Conservation (phyloP, 2,888 invertebrate species). For the Aproaerema taeniolella region DNA sequence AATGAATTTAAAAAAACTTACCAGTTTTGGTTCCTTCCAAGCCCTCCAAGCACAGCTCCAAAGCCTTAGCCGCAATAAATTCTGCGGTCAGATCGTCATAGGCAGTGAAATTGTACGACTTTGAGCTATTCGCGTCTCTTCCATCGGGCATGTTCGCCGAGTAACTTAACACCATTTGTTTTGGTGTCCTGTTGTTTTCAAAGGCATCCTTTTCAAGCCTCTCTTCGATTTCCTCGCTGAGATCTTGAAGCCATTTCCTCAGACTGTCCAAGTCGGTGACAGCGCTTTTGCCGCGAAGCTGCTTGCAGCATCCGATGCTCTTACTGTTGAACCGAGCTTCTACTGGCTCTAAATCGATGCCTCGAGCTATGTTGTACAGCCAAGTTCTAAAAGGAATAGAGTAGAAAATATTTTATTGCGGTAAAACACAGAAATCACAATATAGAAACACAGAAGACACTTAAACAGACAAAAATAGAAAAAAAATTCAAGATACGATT, state of each 20-base stretch:
- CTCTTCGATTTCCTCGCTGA: constrained; percentile 90
- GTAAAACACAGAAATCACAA: too few relatives aligned
- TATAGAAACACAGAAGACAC: too few relatives aligned
- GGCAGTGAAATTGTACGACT: constrained; percentile 76
- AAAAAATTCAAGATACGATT: too few relatives aligned
- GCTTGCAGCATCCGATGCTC: constrained; percentile 97
- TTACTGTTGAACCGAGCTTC: constrained; percentile 90
- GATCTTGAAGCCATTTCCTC: constrained; percentile 87
- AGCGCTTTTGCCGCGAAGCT: constrained; percentile 89
- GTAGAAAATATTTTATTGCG: too few relatives aligned
- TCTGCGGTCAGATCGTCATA: constrained; percentile 81
- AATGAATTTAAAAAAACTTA: constrained; percentile 22
- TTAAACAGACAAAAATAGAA: too few relatives aligned
- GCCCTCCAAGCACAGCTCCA: constrained; percentile 82
- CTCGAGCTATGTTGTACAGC: constrained; percentile 91
- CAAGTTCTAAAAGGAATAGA: constrained; percentile 80
- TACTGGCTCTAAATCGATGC: constrained; percentile 92
- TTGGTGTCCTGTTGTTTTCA: constrained; percentile 89
- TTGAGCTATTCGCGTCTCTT: constrained; percentile 80
- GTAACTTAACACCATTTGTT: constrained; percentile 86
- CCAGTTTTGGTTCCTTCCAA: constrained; percentile 58
- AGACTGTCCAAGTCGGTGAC: constrained; percentile 81
- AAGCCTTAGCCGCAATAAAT: constrained; percentile 80
- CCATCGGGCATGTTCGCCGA: constrained; percentile 73
- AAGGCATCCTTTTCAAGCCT: constrained; percentile 87